Base-by-base conservation (phyloP, 2,797 vertebrate species). In the Enoplosus armatus region DNA sequence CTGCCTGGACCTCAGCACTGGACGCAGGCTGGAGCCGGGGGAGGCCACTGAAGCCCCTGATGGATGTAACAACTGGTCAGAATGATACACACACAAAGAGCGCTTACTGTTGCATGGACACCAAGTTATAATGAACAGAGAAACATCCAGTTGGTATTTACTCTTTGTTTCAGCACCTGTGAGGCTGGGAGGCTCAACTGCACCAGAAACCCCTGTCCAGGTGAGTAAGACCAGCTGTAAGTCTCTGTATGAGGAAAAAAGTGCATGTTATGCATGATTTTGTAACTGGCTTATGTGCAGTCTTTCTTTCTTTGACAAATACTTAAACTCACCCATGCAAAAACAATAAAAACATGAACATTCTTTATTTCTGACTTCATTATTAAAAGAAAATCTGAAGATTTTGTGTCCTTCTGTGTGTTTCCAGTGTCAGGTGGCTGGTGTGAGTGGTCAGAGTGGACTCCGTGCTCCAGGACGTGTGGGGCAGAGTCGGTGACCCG, bases 41-140 rank as follows among this genome's bases (percentile, higher is more conserved):
- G 78, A 94, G 31, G 89, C 69, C 22, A 53, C 80, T 10, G 16
- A 74, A 8, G 77, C 84, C 41, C 75, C 85, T 0, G 96, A 98
- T 0, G 95, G 95, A 60, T 98, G 97, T 79, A 98, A 97, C 91
- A 96, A 95, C 93, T 98, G 97, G 97, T 98, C 72, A 95, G 96
- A 51, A 73, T 39, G 9, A 78, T 33, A 27, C 22, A 62, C 41
- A 60, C 20, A 26, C 31, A 55, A 9, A 31, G 1, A 59, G 3
- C 56, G 8, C 18, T 31, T 18, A 0, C 24, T 43, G 11, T 8
- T 45, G 8, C 29, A 61, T 50, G 9, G 29, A 35, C 8, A 39
- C 6, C 29, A 18, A 45, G 27, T 27, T 27, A 20, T 41, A 54
- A 18, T 26, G 20, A 18, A 16, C 8, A 77, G 22, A 43, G 2